Conservation (phyloP, 1,140 invertebrate genomes). For the Ceratitis capitata region DNA sequence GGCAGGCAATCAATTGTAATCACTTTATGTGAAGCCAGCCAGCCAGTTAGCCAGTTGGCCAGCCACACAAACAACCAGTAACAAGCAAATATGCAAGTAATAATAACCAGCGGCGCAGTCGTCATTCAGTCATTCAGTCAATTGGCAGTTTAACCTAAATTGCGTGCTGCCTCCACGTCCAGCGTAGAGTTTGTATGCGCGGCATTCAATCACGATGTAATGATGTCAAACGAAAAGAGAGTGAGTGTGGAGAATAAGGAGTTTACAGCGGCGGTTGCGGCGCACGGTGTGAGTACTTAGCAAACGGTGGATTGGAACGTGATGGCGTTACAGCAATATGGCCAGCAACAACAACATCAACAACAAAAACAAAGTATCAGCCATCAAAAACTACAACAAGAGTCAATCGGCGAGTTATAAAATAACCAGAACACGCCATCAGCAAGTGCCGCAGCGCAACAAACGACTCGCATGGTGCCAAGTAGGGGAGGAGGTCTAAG, state of each 20-base stretch:
- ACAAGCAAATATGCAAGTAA: no score
- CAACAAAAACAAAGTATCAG: not conserved
- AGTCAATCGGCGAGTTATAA: conserved; percentile 28
- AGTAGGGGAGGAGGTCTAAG: no score
- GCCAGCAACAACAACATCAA: not conserved
- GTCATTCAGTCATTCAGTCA: conserved; percentile 28
- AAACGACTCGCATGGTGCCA: not conserved
- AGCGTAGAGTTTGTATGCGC: not conserved
- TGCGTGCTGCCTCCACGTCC: conserved; percentile 18
- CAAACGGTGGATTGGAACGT: conserved; percentile 30
- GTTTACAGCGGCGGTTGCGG: not conserved
- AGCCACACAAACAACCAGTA: not conserved
- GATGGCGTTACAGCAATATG: conserved; percentile 20
- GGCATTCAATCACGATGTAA: conserved; percentile 26
- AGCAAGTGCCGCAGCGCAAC: conserved; percentile 10
- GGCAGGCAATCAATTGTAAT: conserved; percentile 25
- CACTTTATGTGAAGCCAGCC: conserved; percentile 3
- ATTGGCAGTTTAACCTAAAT: conserved; percentile 38
- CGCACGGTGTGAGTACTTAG: not conserved
- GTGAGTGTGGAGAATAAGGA: not conserved
- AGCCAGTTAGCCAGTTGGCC: not conserved
- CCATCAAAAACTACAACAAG: no score
- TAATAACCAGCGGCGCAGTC: not conserved
- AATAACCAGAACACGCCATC: conserved; percentile 28
- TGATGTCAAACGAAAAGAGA: not conserved